Evolutionary conservation across 1,140 invertebrate genomes (phyloP).

Genomic region (Odontomachus brunneus): DNA sequence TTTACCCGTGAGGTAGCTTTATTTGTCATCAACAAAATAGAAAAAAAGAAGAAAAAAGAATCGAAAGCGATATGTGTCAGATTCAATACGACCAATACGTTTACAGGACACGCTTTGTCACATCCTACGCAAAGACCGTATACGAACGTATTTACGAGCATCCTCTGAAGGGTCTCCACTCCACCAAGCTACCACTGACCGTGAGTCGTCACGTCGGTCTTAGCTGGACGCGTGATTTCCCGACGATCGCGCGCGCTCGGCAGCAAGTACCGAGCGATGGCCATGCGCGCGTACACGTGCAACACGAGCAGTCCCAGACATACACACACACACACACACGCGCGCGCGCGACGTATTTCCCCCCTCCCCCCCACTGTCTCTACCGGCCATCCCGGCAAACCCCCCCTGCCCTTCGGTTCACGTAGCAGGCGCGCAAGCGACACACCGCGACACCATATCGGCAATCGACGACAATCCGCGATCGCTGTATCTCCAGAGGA

Average conservation of each 20-base stretch:
- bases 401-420: too few species aligned
- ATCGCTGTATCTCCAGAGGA: too few species aligned
- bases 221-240: constrained; percentile 70
- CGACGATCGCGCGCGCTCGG: constrained; percentile 30
- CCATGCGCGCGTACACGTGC: neutral
- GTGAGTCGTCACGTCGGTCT: constrained; percentile 64
- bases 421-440: neutral
- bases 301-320: neutral
- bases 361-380: neutral
- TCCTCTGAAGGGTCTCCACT: constrained; percentile 84
- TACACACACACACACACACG: too few species aligned
- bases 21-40: neutral
- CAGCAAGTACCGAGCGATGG: constrained; percentile 31
- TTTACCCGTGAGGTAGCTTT: constrained; percentile 28
- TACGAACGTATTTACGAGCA: constrained; percentile 71
- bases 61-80: constrained; percentile 17
- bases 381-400: neutral
- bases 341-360: too few species aligned
- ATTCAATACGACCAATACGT: constrained; percentile 54
- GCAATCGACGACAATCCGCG: neutral
- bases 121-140: constrained; percentile 57
- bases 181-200: constrained; percentile 69
- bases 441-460: too few species aligned
- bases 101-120: constrained; percentile 54
- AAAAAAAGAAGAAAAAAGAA: neutral